phyloP scores from a whole-genome alignment of 2,113 vertebrate genomes.

The Anguilla japonica region DNA sequence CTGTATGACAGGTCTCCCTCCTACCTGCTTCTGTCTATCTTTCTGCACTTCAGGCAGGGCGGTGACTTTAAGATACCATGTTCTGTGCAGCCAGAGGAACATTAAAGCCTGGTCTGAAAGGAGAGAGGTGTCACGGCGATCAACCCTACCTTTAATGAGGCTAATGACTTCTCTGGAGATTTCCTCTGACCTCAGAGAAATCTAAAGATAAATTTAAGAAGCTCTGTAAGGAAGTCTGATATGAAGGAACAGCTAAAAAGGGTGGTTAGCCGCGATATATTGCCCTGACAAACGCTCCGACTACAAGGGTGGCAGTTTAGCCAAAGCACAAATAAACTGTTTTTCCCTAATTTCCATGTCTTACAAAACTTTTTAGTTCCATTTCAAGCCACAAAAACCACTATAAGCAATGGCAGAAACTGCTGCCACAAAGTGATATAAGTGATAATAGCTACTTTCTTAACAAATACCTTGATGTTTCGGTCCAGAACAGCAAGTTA shows the following conservation, averaged over 20 bases:
- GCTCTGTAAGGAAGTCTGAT: slow-evolving; percentile 9
- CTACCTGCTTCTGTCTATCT: too few relatives aligned
- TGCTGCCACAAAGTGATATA: background rate
- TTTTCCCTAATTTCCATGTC: background rate
- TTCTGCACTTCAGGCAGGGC: background rate
- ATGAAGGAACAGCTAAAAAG: slow-evolving; percentile 4
- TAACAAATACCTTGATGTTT: too few relatives aligned
- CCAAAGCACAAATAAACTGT: background rate
- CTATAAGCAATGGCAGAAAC: background rate
- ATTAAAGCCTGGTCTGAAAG: slow-evolving; percentile 19
- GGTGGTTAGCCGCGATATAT: background rate
- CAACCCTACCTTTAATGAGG: slow-evolving; percentile 44
- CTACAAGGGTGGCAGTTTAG: background rate
- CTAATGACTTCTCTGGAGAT: slow-evolving; percentile 49
- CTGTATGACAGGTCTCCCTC: background rate
- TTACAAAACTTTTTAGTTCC: background rate
- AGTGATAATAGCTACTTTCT: background rate
- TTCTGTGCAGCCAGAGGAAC: slow-evolving; percentile 8
- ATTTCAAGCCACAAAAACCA: background rate
- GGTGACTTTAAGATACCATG: background rate
- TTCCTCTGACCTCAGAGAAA: slow-evolving; percentile 51
- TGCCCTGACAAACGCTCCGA: background rate
- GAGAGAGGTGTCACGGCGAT: slow-evolving; percentile 49
- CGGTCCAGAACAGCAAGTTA: background rate
- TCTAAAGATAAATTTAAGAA: slow-evolving; percentile 38